Percentiles rank a stretch among this genome's conserved stretches.
phyloP scores from a whole-genome alignment of 2,888 invertebrate species.

The Drosophila ochracea region DNA sequence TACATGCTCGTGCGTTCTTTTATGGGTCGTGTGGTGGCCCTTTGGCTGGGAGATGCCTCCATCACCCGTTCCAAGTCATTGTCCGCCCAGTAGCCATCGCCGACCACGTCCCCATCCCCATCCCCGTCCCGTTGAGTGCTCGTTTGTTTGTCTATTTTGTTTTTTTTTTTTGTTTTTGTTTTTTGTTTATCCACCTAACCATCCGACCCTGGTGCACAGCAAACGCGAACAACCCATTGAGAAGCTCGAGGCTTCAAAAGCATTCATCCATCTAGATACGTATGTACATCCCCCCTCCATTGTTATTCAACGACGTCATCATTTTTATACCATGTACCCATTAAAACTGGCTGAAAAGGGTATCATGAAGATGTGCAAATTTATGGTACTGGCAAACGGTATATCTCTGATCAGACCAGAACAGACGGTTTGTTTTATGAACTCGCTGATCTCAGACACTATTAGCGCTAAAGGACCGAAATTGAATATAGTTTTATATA shows the following conservation, averaged over 20 bases:
- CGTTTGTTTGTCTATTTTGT: constrained; percentile 56
- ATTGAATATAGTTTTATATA: background rate
- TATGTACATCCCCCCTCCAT: constrained; percentile 32
- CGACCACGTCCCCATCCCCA: constrained; percentile 10
- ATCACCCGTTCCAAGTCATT: constrained; percentile 27
- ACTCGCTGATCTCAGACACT: background rate
- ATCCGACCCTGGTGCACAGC: constrained; percentile 7
- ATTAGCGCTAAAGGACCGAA: background rate
- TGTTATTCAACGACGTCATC: constrained; percentile 63
- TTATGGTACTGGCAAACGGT: background rate
- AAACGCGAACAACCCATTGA: constrained; percentile 43
- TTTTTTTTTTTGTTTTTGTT: constrained; percentile 1
- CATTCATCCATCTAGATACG: constrained; percentile 38
- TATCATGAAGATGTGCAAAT: background rate
- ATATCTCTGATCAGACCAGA: background rate
- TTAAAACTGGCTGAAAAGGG: background rate
- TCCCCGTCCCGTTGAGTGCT: constrained; percentile 50
- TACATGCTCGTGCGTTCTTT: constrained; percentile 46
- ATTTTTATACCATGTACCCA: constrained; percentile 38
- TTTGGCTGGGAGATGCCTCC: constrained; percentile 27
- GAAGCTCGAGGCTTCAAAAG: constrained; percentile 16
- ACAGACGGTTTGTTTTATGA: background rate
- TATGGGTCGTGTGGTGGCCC: constrained; percentile 67
- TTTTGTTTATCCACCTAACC: constrained; percentile 56
- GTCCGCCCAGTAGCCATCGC: constrained; percentile 38